A percentile compares a stretch with the other conserved stretches of the same genome.
These are phyloP conservation scores for Chalcis sispes DNA, from an alignment of 2,888 invertebrate species.

Conservation along the genomic window DNA sequence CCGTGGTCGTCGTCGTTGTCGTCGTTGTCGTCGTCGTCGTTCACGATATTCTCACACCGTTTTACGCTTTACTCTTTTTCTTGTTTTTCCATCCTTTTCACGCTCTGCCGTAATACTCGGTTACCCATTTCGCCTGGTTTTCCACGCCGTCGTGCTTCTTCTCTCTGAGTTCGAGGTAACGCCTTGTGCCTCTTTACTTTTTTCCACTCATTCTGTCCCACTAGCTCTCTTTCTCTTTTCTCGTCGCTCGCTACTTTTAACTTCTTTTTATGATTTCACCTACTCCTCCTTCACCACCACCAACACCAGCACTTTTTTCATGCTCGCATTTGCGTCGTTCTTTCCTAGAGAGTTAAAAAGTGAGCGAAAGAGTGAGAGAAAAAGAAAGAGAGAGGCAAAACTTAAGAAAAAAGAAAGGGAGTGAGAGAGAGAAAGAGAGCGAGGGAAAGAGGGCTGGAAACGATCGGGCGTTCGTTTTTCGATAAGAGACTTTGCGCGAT, in stretches of 20 bases:
- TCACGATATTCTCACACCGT: conserved; percentile 8
- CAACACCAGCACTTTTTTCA: neutral
- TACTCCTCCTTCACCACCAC: conserved; percentile 27
- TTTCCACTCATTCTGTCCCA: neutral
- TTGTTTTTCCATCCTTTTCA: neutral
- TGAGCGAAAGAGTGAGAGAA: conserved; percentile 23
- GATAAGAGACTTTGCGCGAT: conserved; percentile 57
- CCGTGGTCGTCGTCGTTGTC: neutral
- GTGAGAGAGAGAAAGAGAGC: conserved; percentile 10
- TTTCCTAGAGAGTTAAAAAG: neutral
- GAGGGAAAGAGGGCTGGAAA: neutral
- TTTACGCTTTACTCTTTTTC: neutral
- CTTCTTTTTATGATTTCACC: conserved; percentile 44
- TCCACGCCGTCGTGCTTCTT: neutral
- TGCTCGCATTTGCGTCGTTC: neutral
- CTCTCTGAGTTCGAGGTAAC: no score
- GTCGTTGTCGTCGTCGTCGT: neutral
- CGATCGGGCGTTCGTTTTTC: conserved; percentile 53
- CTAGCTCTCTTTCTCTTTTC: neutral
- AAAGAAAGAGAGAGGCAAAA: conserved; percentile 14
- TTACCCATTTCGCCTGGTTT: conserved; percentile 34
- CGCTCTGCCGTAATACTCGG: neutral
- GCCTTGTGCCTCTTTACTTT: no score
- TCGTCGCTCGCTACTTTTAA: conserved; percentile 43
- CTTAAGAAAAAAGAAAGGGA: conserved; percentile 12